These are phyloP conservation scores for Xenops minutus DNA, from an alignment of 2,797 vertebrate genomes.

Conservation along the genomic window DNA sequence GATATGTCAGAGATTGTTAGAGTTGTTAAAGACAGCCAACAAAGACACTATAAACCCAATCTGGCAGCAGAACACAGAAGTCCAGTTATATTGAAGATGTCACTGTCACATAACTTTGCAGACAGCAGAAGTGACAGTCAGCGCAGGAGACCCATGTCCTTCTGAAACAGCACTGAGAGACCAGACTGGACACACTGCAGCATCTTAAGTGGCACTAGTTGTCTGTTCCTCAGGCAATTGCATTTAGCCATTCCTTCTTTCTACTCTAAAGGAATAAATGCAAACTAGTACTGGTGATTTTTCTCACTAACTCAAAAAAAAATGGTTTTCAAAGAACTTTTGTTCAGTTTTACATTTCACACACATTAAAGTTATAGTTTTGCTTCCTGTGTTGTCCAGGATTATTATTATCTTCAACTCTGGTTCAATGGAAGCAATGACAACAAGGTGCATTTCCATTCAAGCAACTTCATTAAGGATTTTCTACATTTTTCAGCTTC, in stretches of 20 bases:
- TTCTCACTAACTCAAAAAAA: neutral
- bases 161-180: neutral
- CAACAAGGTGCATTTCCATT: neutral
- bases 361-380: neutral
- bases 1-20: neutral
- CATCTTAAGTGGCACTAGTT: neutral
- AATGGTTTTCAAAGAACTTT: neutral
- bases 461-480: neutral
- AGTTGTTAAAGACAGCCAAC: neutral
- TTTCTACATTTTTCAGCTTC: neutral
- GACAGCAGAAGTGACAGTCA: neutral
- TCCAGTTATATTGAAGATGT: neutral
- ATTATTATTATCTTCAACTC: neutral
- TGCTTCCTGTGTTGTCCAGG: neutral
- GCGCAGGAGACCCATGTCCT: neutral
- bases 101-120: neutral
- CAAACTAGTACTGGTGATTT: neutral
- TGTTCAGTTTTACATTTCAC: neutral
- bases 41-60: neutral
- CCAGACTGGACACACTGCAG: neutral
- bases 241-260: neutral
- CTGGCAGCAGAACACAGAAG: neutral
- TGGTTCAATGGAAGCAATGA: neutral
- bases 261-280: neutral
- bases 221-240: neutral